A percentile compares a stretch with the other conserved stretches of the same genome.
Conservation (phyloP, 2,888 invertebrate species). For the Sinotaia quadrata region DNA sequence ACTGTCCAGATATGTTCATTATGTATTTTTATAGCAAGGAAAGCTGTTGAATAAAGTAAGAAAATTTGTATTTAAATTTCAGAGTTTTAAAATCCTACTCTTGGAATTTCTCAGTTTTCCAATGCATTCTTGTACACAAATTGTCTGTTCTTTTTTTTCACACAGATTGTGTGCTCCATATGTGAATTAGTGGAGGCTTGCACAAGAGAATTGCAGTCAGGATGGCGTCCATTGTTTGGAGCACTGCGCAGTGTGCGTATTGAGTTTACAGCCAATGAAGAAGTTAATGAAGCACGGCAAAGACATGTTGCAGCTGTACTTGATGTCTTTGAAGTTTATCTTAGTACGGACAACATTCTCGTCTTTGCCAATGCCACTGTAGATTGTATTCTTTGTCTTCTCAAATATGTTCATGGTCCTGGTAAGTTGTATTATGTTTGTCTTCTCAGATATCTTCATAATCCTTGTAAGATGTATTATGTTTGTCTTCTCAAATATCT, state of each 20-base stretch:
- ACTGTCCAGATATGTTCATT: no score
- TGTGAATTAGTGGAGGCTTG: slow-evolving; percentile 97
- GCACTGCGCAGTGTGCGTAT: slow-evolving; percentile 86
- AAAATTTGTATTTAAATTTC: no score
- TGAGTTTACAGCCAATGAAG: slow-evolving; percentile 69
- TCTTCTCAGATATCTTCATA: slow-evolving; percentile 74
- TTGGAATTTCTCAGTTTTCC: no score
- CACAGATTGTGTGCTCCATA: slow-evolving; percentile 91
- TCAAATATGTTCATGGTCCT: slow-evolving; percentile 83
- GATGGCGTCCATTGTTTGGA: slow-evolving; percentile 96
- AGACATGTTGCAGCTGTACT: slow-evolving; percentile 73
- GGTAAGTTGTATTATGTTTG: slow-evolving; percentile 70
- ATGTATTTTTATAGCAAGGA: no score
- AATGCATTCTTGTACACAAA: no score
- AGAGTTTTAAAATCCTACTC: no score
- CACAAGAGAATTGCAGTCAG: slow-evolving; percentile 92
- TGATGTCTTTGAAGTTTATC: slow-evolving; percentile 91
- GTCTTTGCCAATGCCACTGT: slow-evolving; percentile 95
- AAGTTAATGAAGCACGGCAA: slow-evolving; percentile 69
- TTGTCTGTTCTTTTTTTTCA: neutral
- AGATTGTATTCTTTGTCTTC: slow-evolving; percentile 91
- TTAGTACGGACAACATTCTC: slow-evolving; percentile 91
- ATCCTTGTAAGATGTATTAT: no score
- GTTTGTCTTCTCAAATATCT: no score
- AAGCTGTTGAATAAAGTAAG: no score